Conservation (phyloP, 2,113 vertebrate genomes). For the Dolichallabes microphthalmus region DNA sequence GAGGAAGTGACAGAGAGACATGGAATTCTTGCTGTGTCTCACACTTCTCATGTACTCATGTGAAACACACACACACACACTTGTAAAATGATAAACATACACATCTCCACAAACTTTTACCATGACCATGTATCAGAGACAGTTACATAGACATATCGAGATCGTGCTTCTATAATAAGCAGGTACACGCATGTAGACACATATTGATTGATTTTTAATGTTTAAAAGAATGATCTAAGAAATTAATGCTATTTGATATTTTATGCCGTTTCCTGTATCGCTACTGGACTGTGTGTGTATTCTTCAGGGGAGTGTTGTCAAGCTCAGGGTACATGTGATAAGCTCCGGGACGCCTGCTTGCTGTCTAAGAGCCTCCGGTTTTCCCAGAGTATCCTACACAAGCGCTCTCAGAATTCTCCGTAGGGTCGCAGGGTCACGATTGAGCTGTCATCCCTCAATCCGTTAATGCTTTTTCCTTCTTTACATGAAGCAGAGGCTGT, state of each 20-base stretch:
- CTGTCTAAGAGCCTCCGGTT: slow-evolving; percentile 22
- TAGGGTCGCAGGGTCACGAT: slow-evolving; percentile 17
- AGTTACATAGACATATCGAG: background rate
- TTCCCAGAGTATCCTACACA: slow-evolving; percentile 24
- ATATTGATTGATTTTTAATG: too few species aligned
- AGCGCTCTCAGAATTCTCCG: slow-evolving; percentile 25
- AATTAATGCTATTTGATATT: background rate
- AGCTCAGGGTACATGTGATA: background rate
- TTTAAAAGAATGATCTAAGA: too few species aligned
- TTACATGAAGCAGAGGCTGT: slow-evolving; percentile 20
- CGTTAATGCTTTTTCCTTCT: slow-evolving; percentile 28
- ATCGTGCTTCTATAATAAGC: background rate
- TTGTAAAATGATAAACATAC: background rate
- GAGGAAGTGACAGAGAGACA: slow-evolving; percentile 41
- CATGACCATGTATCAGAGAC: background rate
- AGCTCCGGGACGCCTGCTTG: slow-evolving; percentile 27
- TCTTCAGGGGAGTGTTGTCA: background rate
- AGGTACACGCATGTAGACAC: background rate
- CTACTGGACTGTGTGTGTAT: background rate
- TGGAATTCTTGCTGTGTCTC: slow-evolving; percentile 51
- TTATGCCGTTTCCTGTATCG: background rate
- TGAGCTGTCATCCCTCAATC: slow-evolving; percentile 35
- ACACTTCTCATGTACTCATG: slow-evolving; percentile 40
- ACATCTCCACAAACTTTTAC: background rate
- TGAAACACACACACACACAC: slow-evolving; percentile 23